Base-by-base conservation (phyloP, 2,888 invertebrate genomes). In the Macrosoma leucophasiata region DNA sequence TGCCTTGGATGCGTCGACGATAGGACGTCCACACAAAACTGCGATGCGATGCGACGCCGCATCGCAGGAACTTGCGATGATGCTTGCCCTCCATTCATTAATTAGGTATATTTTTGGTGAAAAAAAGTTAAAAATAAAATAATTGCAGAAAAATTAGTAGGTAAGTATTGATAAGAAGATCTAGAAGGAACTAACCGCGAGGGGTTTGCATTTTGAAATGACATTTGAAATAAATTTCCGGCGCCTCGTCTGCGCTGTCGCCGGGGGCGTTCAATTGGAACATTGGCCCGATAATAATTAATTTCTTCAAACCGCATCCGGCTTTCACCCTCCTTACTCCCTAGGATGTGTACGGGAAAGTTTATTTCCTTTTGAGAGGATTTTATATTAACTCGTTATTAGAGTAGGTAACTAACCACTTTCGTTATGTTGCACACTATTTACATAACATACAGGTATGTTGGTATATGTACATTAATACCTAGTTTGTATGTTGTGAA, bases 221-320 rank as follows among this genome's bases (percentile, higher is more conserved):
- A 72, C 70, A 55, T 81, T 77, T 62, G 62, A 73, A 77, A 78
- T 75, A 73, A 79, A 82, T 81, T 79, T 81, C 81, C 79, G 74
- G 52, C 30, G 41, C 41, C 51, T 55, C 48, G 56, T 51, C 46
- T 57, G 56, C 50, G 55, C 55, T 50, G 60, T 65, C 62, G 46
- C 33, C 34, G 34, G 63, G 58, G 64, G 64, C 59, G 58, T 58
- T 72, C 68, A 62, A 78, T 79, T 78, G 74, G 71, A 79, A 78
- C 66, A 79, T 78, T 79, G 75, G 74, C 77, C 65, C 56, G 73
- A 74, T 78, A 67, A 76, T 77, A 69, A 74, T 75, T 72, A 76
- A 75, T 75, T 69, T 68, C 63, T 60, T 69, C 61, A 62, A 64
- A 46, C 53, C 50, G 39, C 53, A 50, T 49, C 41, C 47, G 46